These are phyloP conservation scores for Heliothis subflexa DNA, from an alignment of 1,140 invertebrate species.

Conservation along the genomic window DNA sequence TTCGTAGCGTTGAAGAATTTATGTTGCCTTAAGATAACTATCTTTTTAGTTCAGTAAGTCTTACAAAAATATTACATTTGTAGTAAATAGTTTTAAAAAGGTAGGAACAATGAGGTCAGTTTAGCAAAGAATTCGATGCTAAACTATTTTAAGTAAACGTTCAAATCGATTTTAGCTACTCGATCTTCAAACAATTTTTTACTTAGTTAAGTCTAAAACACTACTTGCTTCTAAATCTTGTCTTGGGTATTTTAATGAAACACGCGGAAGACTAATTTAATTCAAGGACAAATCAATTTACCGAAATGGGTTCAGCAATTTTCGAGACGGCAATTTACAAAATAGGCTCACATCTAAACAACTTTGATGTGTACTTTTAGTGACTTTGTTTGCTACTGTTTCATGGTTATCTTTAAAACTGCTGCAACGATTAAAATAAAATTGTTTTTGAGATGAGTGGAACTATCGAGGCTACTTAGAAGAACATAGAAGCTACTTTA, in stretches of 20 bases:
- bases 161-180: neutral
- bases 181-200: too few species aligned
- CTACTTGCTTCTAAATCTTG: too few species aligned
- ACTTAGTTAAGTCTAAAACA: too few species aligned
- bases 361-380: neutral
- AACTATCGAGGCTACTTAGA: too few species aligned
- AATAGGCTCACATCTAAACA: constrained; percentile 17
- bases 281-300: constrained; percentile 26
- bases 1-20: constrained; percentile 38
- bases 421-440: too few species aligned
- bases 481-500: too few species aligned
- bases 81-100: neutral
- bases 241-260: neutral
- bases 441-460: too few species aligned
- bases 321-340: neutral
- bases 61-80: constrained; percentile 19
- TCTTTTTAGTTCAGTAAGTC: constrained; percentile 21
- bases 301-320: constrained; percentile 23
- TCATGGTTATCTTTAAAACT: too few species aligned
- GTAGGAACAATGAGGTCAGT: constrained; percentile 8
- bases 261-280: constrained; percentile 10
- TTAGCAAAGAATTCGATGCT: neutral
- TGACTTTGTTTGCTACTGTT: neutral
- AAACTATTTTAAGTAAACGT: neutral
- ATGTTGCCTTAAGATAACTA: constrained; percentile 37